Conservation (phyloP, 2,888 invertebrate genomes). For the Beris morrisii region DNA sequence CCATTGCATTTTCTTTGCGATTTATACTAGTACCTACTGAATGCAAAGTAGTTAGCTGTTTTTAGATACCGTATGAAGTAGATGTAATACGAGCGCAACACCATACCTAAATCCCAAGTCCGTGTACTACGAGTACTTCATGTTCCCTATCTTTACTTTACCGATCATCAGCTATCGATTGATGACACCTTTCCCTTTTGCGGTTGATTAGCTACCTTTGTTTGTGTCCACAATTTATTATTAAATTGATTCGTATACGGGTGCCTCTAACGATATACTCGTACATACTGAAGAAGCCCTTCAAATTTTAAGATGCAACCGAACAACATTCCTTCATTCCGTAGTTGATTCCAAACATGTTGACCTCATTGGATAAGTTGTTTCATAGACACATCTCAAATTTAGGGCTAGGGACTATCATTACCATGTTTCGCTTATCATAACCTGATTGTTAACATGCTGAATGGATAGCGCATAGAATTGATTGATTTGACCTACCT, state of each 20-base stretch:
- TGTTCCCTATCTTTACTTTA: not conserved
- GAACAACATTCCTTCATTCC: not conserved
- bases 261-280: not conserved
- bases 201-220: not conserved
- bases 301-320: not conserved
- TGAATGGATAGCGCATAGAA: conserved; percentile 1
- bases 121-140: not conserved
- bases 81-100: not conserved
- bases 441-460: not conserved
- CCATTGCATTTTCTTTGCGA: too few relatives aligned
- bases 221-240: not conserved
- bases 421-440: conserved; percentile 16
- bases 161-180: not conserved
- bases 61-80: not conserved
- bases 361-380: conserved; percentile 19
- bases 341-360: conserved; percentile 9
- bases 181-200: conserved; percentile 9
- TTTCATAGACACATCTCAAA: not conserved
- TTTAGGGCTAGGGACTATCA: not conserved
- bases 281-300: not conserved
- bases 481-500: conserved; percentile 4
- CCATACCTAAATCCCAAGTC: not conserved
- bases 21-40: too few relatives aligned
- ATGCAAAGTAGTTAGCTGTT: too few relatives aligned
- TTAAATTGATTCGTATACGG: not conserved